phyloP scores from a whole-genome alignment of 2,797 vertebrate species.

The Coregonus ussuriensis region DNA sequence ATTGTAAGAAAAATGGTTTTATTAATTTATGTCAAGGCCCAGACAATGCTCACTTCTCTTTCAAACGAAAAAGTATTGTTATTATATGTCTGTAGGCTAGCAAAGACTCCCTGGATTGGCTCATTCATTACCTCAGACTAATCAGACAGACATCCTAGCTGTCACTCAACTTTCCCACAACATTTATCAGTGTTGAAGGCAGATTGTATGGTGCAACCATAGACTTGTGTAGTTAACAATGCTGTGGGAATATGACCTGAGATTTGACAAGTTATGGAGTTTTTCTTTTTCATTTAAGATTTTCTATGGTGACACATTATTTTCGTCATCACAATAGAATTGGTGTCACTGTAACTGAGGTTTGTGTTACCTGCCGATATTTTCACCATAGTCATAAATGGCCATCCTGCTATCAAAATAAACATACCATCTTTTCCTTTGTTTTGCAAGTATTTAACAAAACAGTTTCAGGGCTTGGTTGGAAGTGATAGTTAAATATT shows the following conservation, averaged over 20 bases:
- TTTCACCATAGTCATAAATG: conserved; percentile 49
- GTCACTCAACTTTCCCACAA: conserved; percentile 30
- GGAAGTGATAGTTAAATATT: conserved; percentile 92
- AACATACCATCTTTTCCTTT: conserved; percentile 74
- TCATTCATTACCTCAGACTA: conserved; percentile 84
- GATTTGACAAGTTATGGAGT: conserved; percentile 76
- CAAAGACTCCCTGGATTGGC: conserved; percentile 62
- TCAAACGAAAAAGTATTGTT: conserved; percentile 29
- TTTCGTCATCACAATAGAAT: conserved; percentile 76
- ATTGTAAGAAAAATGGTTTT: conserved; percentile 53
- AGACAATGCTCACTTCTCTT: conserved; percentile 45
- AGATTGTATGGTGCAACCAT: conserved; percentile 20
- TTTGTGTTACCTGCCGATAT: conserved; percentile 75
- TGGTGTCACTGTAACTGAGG: conserved; percentile 69
- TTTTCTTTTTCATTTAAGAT: conserved; percentile 45
- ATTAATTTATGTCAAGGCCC: conserved; percentile 68
- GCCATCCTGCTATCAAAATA: conserved; percentile 75
- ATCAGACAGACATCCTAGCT: conserved; percentile 70
- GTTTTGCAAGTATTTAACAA: conserved; percentile 77
- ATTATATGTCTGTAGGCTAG: conserved; percentile 46
- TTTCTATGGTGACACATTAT: conserved; percentile 63
- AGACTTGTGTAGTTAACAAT: neutral
- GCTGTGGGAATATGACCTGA: conserved; percentile 17
- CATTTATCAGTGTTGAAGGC: conserved; percentile 15
- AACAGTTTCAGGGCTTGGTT: conserved; percentile 74